Percentiles rank a stretch among this genome's conserved stretches.
These are phyloP conservation scores for Polydrusus cervinus DNA, from an alignment of 2,888 invertebrate genomes.

Conservation along the genomic window DNA sequence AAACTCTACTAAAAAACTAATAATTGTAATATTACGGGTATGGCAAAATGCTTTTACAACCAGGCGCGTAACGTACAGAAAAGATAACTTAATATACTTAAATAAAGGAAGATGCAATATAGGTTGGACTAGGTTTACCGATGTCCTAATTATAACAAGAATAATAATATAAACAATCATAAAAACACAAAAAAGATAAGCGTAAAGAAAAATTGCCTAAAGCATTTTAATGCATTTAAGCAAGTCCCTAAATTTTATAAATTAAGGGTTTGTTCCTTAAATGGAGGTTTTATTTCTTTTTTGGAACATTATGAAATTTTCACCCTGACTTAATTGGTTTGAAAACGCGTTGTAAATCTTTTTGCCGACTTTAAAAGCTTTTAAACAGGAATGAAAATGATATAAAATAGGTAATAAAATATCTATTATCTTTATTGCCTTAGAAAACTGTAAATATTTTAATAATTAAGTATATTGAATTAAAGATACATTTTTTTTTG, in stretches of 20 bases:
- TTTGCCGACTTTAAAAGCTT: slow-evolving; percentile 4
- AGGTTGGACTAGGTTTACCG: too few relatives aligned
- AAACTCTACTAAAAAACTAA: too few relatives aligned
- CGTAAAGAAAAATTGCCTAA: neutral
- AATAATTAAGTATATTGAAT: neutral
- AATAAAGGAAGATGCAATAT: too few relatives aligned
- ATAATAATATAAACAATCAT: neutral
- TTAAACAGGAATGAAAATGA: neutral
- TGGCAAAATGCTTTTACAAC: too few relatives aligned
- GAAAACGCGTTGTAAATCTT: slow-evolving; percentile 7
- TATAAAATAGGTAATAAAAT: slow-evolving; percentile 12
- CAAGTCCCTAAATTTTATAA: slow-evolving; percentile 3
- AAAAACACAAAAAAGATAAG: neutral
- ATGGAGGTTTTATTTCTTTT: slow-evolving; percentile 14
- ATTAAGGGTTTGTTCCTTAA: slow-evolving; percentile 13
- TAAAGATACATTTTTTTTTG: neutral
- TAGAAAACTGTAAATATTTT: slow-evolving; percentile 2
- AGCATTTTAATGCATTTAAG: neutral
- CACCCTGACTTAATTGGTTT: slow-evolving; percentile 5
- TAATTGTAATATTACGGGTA: too few relatives aligned
- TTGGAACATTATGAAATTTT: slow-evolving; percentile 8
- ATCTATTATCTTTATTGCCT: neutral
- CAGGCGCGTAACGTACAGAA: too few relatives aligned
- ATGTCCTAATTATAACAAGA: neutral
- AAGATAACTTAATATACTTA: too few relatives aligned